Conservation (phyloP, 2,888 invertebrate genomes). For the Eumacrocentrus americanus region DNA sequence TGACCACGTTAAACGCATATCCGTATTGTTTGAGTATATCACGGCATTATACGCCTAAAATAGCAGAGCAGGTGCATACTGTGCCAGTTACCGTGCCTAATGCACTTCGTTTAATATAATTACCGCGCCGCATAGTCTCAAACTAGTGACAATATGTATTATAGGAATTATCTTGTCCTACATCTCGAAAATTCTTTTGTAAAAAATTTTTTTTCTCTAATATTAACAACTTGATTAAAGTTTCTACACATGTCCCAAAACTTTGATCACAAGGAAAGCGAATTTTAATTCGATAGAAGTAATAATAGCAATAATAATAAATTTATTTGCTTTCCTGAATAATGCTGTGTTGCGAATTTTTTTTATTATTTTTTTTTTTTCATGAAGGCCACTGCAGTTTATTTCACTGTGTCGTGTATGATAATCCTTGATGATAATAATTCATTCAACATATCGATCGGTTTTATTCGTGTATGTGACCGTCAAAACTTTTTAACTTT, state of each 20-base stretch:
- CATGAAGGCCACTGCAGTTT: conserved; percentile 79
- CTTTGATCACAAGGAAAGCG: too few relatives aligned
- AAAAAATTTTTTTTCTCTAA: not conserved
- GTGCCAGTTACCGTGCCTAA: conserved; percentile 37
- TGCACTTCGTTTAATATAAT: conserved; percentile 27
- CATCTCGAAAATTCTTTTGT: not conserved
- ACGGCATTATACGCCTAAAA: conserved; percentile 39
- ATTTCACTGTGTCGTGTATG: conserved; percentile 68
- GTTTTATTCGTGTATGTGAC: not conserved
- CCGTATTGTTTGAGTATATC: conserved; percentile 31
- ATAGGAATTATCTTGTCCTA: not conserved
- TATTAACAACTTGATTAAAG: not conserved
- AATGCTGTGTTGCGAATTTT: too few relatives aligned
- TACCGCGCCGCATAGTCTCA: conserved; percentile 3
- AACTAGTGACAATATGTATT: conserved; percentile 8
- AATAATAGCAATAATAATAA: too few relatives aligned
- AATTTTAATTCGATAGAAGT: not conserved
- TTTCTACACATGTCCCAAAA: too few relatives aligned
- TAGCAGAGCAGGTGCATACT: conserved; percentile 35
- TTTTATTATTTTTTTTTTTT: too few relatives aligned
- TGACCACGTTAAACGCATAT: conserved; percentile 42
- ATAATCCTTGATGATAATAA: not conserved
- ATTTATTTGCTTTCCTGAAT: too few relatives aligned
- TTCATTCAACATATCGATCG: conserved; percentile 64
- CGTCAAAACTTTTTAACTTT: too few relatives aligned